Evolutionary conservation across 2,797 vertebrate species (phyloP), one percentile per base, ranked within the genome.

Genomic region (Diplodus sargus): DNA sequence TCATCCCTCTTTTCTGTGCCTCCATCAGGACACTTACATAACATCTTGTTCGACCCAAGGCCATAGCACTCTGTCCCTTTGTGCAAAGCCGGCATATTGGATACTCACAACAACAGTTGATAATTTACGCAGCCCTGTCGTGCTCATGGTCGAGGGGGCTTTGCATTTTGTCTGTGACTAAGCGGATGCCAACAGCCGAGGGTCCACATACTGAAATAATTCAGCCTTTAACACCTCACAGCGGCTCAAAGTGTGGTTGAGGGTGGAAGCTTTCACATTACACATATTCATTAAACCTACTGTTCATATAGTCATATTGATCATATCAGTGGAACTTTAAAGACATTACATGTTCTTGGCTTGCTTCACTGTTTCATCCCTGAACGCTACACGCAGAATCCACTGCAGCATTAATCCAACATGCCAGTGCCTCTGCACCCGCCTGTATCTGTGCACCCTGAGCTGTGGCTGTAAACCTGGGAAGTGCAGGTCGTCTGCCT

Each of bases 1-100:
- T 87, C 73, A 81, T 76, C 64, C 45, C 65, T 82, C 57, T 74
- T 79, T 65, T 48, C 72, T 64, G 3, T 11, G 18, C 68, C 83
- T 86, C 77, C 68, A 78, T 67, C 62, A 76, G 68, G 74, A 61
- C 25, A 67, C 73, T 90, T 87, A 83, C 57, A 47, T 61, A 88
- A 81, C 76, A 63, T 74, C 72, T 75, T 81, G 80, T 88, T 87
- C 74, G 84, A 85, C 86, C 80, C 81, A 88, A 89, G 79, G 85
- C 83, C 73, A 45, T 12, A 60, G 70, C 74, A 54, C 64, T 82
- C 61, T 66, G 22, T 69, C 62, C 52, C 58, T 82, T 62, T 82
- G 70, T 82, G 70, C 34, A 61, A 11, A 59, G 48, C 78, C 3
- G 67, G 57, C 60, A 65, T 60, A 66, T 62, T 64, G 65, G 70